Percentiles rank a stretch among this genome's conserved stretches.
Evolutionary conservation across 2,888 invertebrate genomes (phyloP).

Genomic region (Drosophila suboccidentalis): DNA sequence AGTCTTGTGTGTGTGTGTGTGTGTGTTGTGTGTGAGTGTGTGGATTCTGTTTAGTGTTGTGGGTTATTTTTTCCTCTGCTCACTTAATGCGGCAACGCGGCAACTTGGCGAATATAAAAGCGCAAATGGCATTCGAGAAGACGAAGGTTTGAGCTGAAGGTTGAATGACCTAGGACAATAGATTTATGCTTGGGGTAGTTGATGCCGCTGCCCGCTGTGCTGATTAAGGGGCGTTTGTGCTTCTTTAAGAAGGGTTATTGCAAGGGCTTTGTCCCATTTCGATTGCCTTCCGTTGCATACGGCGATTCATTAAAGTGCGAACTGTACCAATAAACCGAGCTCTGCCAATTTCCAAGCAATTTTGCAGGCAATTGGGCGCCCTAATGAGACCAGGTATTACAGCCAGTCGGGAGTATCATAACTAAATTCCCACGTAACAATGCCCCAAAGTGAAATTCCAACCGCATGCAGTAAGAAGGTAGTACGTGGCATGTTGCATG

Average conservation of each 20-base stretch:
- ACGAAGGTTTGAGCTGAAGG: slow-evolving; percentile 42
- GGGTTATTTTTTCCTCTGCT: slow-evolving; percentile 47
- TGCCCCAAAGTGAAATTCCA: slow-evolving; percentile 74
- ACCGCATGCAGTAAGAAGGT: slow-evolving; percentile 20
- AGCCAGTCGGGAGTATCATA: slow-evolving; percentile 51
- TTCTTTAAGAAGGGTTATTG: slow-evolving; percentile 74
- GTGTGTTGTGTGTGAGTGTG: slow-evolving; percentile 10
- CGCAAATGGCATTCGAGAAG: slow-evolving; percentile 59
- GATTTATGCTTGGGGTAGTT: slow-evolving; percentile 77
- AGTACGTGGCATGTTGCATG: slow-evolving; percentile 42
- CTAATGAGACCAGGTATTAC: slow-evolving; percentile 71
- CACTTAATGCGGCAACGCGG: slow-evolving; percentile 58
- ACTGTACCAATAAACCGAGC: slow-evolving; percentile 12
- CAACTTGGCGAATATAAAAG: slow-evolving; percentile 72
- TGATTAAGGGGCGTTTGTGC: slow-evolving; percentile 74
- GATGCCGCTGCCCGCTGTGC: slow-evolving; percentile 72
- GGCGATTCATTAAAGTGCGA: slow-evolving; percentile 50
- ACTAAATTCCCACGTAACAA: slow-evolving; percentile 79
- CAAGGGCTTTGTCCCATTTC: slow-evolving; percentile 50
- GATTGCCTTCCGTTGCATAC: slow-evolving; percentile 44
- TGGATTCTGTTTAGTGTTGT: slow-evolving; percentile 27
- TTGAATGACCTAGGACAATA: slow-evolving; percentile 81
- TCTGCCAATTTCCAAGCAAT: slow-evolving; percentile 70
- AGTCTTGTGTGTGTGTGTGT: not conserved
- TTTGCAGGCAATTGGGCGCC: slow-evolving; percentile 68